Percentiles rank a stretch among this genome's conserved stretches.
Evolutionary conservation across 2,113 vertebrate species (phyloP).

Genomic region (Bolborhynchus lineola): DNA sequence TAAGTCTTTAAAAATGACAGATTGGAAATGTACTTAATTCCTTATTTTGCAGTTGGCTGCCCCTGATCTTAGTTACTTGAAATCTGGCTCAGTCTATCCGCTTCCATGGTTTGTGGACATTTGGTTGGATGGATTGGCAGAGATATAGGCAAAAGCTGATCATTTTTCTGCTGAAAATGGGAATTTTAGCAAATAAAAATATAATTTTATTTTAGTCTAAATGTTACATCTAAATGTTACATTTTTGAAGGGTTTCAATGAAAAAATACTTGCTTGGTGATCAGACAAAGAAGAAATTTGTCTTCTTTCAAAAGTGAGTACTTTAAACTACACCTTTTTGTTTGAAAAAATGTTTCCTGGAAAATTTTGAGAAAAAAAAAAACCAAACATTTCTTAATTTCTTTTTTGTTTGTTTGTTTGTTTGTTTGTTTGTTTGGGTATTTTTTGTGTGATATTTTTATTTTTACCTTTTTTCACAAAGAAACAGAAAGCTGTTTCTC

Average conservation of each 20-base stretch:
- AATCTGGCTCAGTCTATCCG: neutral
- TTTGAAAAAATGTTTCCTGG: neutral
- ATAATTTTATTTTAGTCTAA: neutral
- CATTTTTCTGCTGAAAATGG: neutral
- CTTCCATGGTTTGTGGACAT: neutral
- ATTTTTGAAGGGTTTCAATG: neutral
- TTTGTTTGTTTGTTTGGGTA: too few relatives aligned
- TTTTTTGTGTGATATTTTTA: neutral
- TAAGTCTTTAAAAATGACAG: neutral
- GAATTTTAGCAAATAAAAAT: neutral
- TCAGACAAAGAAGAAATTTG: neutral
- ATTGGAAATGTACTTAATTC: neutral
- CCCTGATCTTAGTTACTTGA: neutral
- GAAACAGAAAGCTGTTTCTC: neutral
- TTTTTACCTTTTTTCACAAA: neutral
- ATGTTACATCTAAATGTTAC: neutral
- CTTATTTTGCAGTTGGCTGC: neutral
- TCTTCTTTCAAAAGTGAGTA: neutral
- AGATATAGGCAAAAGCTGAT: neutral
- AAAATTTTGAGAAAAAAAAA: neutral
- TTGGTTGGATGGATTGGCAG: slow-evolving; percentile 5
- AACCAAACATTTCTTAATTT: neutral
- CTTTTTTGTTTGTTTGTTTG: too few relatives aligned
- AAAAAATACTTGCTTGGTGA: neutral
- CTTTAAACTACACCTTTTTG: fast-evolving